Evolutionary conservation across 2,888 invertebrate species (phyloP), one percentile per base, ranked within the genome.

Genomic region (Metopia argyrocephala): DNA sequence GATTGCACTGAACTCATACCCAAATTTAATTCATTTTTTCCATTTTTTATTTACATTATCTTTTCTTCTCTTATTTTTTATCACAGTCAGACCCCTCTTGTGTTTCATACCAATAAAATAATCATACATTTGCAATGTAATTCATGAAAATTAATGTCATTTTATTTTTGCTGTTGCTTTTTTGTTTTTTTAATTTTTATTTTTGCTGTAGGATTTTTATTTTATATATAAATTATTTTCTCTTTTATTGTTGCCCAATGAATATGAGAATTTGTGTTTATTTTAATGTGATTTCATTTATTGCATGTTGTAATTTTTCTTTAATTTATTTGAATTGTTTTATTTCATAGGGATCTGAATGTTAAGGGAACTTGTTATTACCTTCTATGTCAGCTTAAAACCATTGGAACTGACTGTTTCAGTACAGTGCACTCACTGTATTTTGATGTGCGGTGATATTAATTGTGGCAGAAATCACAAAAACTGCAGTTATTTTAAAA

Each of bases 91-190:
- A 45, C 31, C 56, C 64, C 73, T 62, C 62, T 46, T 50, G 48
- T 73, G 54, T 52, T 64, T 54, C 46, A 45, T 54, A 15, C 6
- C 48, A 15, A 38, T 59, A 69, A 54, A 70, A 71, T 38, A 56
- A 68, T 28, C 66, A 80, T 81, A 81, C 70, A 74, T 81, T 78
- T 78, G 74, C 81, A 28, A 56, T 38, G 76, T 82, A 82, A 76
- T 79, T 82, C 79, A 78, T 82, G 65, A 64, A 82, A 79, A 79
- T 82, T 79, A 79, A 79, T 82, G 82, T 82, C 82, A 78, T 79
- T 79, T 79, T 70, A 76, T 27, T 78, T 74, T 76, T 38, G 38
- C 15, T 38, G 38, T 38, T 38, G 15, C 15, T 38, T 9, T 38
- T 38, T 38, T 4, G 38, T 64, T 18, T 74, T 68, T 50, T 20